A percentile compares a stretch with the other conserved stretches of the same genome.
Evolutionary conservation across 1,140 invertebrate species (phyloP).

Genomic region (Saxidomus purpurata): DNA sequence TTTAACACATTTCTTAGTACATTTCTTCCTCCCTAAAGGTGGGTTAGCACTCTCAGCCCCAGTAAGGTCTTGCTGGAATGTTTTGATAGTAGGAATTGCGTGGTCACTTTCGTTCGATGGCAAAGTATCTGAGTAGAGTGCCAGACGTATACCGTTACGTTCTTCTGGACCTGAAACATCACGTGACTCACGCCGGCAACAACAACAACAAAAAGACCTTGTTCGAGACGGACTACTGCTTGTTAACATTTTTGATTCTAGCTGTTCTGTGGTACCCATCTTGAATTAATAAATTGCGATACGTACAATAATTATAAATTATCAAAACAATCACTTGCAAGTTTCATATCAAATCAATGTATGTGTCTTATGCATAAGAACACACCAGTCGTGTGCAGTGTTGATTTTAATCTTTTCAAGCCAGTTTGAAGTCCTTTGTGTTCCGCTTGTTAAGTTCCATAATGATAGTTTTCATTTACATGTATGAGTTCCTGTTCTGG

Average conservation of each 20-base stretch:
- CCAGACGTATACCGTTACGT: slow-evolving; percentile 22
- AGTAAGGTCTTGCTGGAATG: slow-evolving; percentile 34
- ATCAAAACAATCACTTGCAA: no score
- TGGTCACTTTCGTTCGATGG: not conserved
- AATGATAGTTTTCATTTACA: no score
- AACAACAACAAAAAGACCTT: slow-evolving; percentile 27
- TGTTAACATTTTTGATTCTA: not conserved
- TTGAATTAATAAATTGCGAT: no score
- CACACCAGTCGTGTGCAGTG: no score
- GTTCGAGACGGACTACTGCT: not conserved
- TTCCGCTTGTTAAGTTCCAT: no score
- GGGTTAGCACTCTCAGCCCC: not conserved
- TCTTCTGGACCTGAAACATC: not conserved
- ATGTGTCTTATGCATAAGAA: no score
- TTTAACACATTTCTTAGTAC: slow-evolving; percentile 71
- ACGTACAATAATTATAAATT: no score
- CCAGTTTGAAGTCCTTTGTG: no score
- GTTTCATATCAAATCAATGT: no score
- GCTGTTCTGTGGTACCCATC: not conserved
- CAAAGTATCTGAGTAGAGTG: not conserved
- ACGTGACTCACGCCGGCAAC: not conserved
- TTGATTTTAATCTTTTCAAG: no score
- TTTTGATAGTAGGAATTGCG: slow-evolving; percentile 8
- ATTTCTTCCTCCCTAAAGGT: not conserved
- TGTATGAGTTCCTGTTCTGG: no score